These are phyloP conservation scores for Agonopterix heracliana DNA, from an alignment of 2,888 invertebrate species.

Conservation along the genomic window DNA sequence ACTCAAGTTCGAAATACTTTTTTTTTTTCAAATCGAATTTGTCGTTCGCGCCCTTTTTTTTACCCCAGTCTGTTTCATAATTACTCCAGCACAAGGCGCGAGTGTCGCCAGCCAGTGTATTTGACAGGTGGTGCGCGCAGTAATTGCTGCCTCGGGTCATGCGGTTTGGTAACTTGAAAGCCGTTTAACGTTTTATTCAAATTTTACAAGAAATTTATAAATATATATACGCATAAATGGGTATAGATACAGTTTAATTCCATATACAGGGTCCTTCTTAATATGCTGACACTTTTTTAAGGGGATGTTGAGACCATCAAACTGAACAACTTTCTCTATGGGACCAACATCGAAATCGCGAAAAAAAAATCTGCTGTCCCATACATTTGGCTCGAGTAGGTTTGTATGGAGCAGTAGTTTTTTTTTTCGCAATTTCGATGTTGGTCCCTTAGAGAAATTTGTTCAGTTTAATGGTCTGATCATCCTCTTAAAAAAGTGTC, in stretches of 20 bases:
- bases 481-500: no score
- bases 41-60: conserved; percentile 15
- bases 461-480: no score
- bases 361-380: no score
- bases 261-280: no score
- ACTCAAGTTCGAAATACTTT: background rate
- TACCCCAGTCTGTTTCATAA: conserved; percentile 27
- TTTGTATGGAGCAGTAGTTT: no score
- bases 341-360: no score
- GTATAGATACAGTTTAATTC: background rate
- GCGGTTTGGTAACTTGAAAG: conserved; percentile 22
- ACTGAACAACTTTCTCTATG: no score
- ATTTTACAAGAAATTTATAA: conserved; percentile 3
- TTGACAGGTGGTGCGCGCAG: conserved; percentile 41
- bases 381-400: no score
- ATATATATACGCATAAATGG: background rate
- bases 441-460: no score
- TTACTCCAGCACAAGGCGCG: conserved; percentile 30
- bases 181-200: conserved; percentile 12
- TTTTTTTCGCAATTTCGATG: no score
- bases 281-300: no score
- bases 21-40: conserved; percentile 22
- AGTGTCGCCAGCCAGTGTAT: conserved; percentile 32
- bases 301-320: no score
- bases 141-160: conserved; percentile 37